These are phyloP conservation scores for Bothrops jararaca DNA, from an alignment of 2,113 vertebrate genomes.

Conservation along the genomic window DNA sequence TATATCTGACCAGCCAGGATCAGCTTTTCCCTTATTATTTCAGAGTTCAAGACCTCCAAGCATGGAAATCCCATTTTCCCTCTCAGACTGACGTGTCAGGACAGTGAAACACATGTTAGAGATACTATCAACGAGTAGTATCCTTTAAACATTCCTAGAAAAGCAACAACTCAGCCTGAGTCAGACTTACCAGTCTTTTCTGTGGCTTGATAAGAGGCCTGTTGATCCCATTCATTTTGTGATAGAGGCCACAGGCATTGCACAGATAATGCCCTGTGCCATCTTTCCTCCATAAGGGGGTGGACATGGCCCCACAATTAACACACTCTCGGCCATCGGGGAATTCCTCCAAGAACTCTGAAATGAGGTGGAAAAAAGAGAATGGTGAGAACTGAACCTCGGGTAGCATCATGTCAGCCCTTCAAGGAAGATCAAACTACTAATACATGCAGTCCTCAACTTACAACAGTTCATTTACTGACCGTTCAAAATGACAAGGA, in stretches of 20 bases:
- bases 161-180: background rate
- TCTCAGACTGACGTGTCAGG: background rate
- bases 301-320: constrained; percentile 96
- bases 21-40: background rate
- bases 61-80: background rate
- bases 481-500: too few relatives aligned
- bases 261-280: constrained; percentile 97
- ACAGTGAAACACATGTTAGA: background rate
- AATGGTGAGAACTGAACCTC: background rate
- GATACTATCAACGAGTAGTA: background rate
- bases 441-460: too few relatives aligned
- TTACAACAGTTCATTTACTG: too few relatives aligned
- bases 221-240: constrained; percentile 98
- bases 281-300: constrained; percentile 93
- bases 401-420: background rate
- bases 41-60: background rate
- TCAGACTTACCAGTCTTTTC: constrained; percentile 87
- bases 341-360: constrained; percentile 88
- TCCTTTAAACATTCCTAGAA: background rate
- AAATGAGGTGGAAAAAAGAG: background rate
- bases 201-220: constrained; percentile 91
- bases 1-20: background rate
- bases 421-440: background rate
- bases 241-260: constrained; percentile 96
- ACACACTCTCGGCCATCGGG: constrained; percentile 91